These are phyloP conservation scores for Oryzias woworae DNA, from an alignment of 2,113 vertebrate species.

Conservation along the genomic window DNA sequence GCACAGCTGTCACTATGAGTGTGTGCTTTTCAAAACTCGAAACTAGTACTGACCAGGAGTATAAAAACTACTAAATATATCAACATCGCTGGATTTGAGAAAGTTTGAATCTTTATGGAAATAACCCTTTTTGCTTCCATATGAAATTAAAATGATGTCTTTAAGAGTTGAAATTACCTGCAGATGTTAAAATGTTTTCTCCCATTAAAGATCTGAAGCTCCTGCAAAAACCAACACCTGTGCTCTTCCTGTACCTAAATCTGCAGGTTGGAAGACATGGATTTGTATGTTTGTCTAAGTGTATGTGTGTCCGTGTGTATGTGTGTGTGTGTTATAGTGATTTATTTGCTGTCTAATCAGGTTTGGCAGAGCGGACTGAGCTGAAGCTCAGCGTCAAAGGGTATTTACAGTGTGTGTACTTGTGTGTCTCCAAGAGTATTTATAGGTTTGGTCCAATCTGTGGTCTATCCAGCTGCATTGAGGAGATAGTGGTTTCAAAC, in stretches of 20 bases:
- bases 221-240: constrained; percentile 1
- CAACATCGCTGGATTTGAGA: no score
- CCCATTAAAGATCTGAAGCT: constrained; percentile 16
- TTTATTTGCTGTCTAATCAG: constrained; percentile 70
- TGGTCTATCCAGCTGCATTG: constrained; percentile 63
- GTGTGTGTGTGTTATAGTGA: constrained; percentile 36
- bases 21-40: no score
- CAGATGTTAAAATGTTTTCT: constrained; percentile 22
- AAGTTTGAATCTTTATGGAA: no score
- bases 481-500: constrained; percentile 61
- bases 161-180: constrained; percentile 9
- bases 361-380: constrained; percentile 63
- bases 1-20: no score
- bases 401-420: constrained; percentile 59
- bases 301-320: constrained; percentile 1
- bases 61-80: no score
- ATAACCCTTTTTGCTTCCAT: constrained; percentile 5
- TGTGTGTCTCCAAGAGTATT: constrained; percentile 51
- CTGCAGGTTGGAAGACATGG: constrained; percentile 1
- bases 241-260: not conserved
- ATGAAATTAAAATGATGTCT: constrained; percentile 15
- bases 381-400: constrained; percentile 58
- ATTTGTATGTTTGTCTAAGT: constrained; percentile 7
- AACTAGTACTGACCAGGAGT: no score
- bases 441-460: constrained; percentile 65